Conservation (phyloP, 2,797 vertebrate genomes). For the Dendrocincla fuliginosa region DNA sequence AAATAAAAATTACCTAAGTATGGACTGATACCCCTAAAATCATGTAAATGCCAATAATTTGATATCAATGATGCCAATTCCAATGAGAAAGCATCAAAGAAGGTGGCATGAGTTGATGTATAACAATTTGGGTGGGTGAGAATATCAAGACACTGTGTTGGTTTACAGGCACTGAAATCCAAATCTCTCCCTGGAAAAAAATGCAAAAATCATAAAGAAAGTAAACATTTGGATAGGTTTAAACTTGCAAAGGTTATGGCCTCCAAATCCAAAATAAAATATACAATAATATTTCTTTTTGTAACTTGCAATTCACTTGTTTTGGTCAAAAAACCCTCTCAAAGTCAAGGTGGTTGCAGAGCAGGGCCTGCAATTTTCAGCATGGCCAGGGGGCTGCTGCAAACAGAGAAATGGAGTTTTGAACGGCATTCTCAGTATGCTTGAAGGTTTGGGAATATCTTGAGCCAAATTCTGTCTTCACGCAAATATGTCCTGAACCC, state of each 20-base stretch:
- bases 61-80: background rate
- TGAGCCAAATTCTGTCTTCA: background rate
- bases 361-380: background rate
- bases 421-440: background rate
- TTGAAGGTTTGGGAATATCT: background rate
- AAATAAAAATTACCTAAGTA: background rate
- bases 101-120: background rate
- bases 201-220: background rate
- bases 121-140: background rate
- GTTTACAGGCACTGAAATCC: background rate
- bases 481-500: background rate
- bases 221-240: background rate
- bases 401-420: background rate
- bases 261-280: background rate
- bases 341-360: background rate
- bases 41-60: background rate
- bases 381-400: background rate
- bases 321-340: background rate
- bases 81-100: background rate
- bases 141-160: background rate
- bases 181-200: background rate
- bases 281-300: background rate
- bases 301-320: background rate
- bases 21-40: background rate
- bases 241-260: background rate